Evolutionary conservation across 2,113 vertebrate genomes (phyloP).

Genomic region (Pyxicephalus adspersus): DNA sequence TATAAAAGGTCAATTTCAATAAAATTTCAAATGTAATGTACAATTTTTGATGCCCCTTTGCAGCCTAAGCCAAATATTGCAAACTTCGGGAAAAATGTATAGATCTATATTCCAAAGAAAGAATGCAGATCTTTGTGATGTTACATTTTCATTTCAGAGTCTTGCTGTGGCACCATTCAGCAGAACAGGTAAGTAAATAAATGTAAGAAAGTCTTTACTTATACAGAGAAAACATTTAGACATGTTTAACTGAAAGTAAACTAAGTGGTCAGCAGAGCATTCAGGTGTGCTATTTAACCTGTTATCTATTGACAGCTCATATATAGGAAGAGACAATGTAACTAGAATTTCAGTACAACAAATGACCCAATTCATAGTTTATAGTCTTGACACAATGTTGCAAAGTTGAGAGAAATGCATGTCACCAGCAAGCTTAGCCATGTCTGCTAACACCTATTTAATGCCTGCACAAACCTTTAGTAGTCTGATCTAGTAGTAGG

Average conservation of each 20-base stretch:
- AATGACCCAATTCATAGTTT: slow-evolving; percentile 2
- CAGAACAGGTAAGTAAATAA: background rate
- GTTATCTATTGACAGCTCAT: background rate
- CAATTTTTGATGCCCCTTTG: too few species aligned
- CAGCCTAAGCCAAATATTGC: too few species aligned
- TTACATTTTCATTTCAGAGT: background rate
- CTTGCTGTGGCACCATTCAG: background rate
- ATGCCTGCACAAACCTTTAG: too few species aligned
- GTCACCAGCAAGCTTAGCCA: too few species aligned
- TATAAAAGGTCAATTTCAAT: too few species aligned
- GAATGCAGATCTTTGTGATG: too few species aligned
- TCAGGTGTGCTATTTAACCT: slow-evolving; percentile 35
- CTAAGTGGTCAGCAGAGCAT: background rate
- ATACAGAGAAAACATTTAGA: slow-evolving; percentile 2
- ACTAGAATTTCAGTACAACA: background rate
- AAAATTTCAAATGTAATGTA: too few species aligned
- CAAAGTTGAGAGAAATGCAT: too few species aligned
- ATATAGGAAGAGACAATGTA: background rate
- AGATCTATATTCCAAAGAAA: too few species aligned
- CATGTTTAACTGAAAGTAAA: slow-evolving; percentile 32
- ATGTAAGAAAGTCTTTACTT: slow-evolving; percentile 1
- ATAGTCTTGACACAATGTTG: background rate
- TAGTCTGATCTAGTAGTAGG: too few species aligned
- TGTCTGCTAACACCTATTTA: too few species aligned
- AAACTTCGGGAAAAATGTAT: too few species aligned